A percentile compares a stretch with the other conserved stretches of the same genome.
These are phyloP conservation scores for Taenaris catops DNA, from an alignment of 2,888 invertebrate species.

Conservation along the genomic window DNA sequence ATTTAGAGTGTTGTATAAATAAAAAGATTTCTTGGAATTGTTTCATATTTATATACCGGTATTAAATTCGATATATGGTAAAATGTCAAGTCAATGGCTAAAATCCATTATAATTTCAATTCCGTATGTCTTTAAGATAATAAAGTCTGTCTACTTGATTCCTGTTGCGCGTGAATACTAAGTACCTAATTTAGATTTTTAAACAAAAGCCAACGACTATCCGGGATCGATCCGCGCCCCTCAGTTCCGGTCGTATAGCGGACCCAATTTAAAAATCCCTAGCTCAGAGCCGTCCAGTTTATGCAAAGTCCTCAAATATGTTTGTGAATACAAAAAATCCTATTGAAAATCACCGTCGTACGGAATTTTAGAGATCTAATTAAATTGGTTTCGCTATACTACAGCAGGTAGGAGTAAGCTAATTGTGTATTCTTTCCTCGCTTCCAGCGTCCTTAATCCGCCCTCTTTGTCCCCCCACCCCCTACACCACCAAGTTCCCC, in stretches of 20 bases:
- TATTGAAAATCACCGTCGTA: constrained; percentile 21
- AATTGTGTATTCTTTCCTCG: constrained; percentile 80
- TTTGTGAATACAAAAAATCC: constrained; percentile 31
- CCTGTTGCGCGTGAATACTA: constrained; percentile 58
- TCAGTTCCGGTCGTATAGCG: constrained; percentile 60
- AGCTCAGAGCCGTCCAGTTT: constrained; percentile 52
- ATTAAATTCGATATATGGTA: too few relatives aligned
- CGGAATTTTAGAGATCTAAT: constrained; percentile 27
- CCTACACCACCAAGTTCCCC: constrained; percentile 43
- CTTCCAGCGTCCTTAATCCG: constrained; percentile 73
- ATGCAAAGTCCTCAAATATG: constrained; percentile 34
- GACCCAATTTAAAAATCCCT: constrained; percentile 68
- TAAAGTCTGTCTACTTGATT: constrained; percentile 2
- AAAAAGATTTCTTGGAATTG: too few relatives aligned
- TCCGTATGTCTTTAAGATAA: constrained; percentile 2
- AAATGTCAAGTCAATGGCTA: constrained; percentile 1
- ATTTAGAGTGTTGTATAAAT: too few relatives aligned
- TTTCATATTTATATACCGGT: too few relatives aligned
- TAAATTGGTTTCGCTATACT: constrained; percentile 60
- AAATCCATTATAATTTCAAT: constrained; percentile 2
- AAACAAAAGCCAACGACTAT: constrained; percentile 63
- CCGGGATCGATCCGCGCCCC: constrained; percentile 64
- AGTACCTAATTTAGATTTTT: constrained; percentile 72
- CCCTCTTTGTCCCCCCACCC: constrained; percentile 45
- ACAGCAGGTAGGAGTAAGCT: constrained; percentile 71